phyloP scores from a whole-genome alignment of 2,888 invertebrate species.

The Spialia ferax region DNA sequence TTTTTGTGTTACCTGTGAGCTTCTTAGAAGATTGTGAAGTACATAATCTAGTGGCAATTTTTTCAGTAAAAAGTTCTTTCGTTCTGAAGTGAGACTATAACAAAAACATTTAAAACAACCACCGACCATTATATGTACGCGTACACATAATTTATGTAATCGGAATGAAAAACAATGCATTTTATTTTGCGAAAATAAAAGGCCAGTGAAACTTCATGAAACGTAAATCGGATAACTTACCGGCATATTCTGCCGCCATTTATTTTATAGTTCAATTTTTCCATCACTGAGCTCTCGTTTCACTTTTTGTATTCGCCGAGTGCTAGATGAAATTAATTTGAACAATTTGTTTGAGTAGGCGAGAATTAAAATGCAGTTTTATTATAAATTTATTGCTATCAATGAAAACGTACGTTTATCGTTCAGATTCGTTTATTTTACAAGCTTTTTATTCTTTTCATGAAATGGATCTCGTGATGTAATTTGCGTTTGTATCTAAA shows the following conservation, averaged over 20 bases:
- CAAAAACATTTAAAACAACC: not conserved
- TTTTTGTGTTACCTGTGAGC: no score
- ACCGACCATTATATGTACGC: no score
- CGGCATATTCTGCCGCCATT: constrained; percentile 8
- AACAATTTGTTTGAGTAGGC: constrained; percentile 17
- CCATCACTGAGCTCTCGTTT: not conserved
- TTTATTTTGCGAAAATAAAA: not conserved
- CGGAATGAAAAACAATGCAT: not conserved
- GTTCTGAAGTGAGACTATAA: not conserved
- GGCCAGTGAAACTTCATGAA: not conserved
- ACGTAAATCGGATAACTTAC: constrained; percentile 12
- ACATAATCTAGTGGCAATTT: no score
- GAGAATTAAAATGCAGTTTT: constrained; percentile 11
- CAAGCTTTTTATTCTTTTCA: not conserved
- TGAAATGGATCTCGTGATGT: not conserved
- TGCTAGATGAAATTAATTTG: constrained; percentile 9
- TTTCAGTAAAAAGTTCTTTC: no score
- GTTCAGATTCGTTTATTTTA: constrained; percentile 3
- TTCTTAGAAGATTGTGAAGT: no score
- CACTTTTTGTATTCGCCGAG: not conserved
- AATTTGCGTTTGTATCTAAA: not conserved
- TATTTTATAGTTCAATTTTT: constrained; percentile 21
- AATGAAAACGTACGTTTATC: constrained; percentile 3
- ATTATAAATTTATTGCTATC: constrained; percentile 12
- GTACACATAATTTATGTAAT: not conserved